Evolutionary conservation across 2,888 invertebrate genomes (phyloP).

Genomic region (Cryptocephalus primarius): DNA sequence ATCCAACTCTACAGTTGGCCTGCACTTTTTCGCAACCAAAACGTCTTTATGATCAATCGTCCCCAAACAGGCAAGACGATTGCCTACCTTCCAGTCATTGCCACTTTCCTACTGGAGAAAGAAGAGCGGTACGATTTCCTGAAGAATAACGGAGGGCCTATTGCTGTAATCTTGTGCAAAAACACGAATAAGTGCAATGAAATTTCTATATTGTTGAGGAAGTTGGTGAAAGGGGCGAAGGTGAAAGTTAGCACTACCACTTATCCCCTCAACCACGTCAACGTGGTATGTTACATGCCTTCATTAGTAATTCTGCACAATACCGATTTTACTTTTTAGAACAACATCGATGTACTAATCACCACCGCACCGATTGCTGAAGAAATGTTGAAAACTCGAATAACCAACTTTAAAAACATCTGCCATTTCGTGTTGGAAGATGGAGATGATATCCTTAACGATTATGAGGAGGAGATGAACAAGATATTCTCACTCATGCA

Average conservation of each 20-base stretch:
- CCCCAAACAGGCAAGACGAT: conserved; percentile 56
- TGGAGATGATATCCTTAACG: conserved; percentile 49
- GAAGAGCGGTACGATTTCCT: conserved; percentile 32
- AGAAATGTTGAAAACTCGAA: conserved; percentile 38
- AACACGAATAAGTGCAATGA: conserved; percentile 45
- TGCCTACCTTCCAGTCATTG: conserved; percentile 57
- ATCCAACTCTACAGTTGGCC: conserved; percentile 64
- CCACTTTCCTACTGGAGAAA: conserved; percentile 45
- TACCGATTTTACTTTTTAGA: conserved; percentile 17
- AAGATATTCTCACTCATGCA: conserved; percentile 37
- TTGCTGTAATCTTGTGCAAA: conserved; percentile 55
- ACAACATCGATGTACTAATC: conserved; percentile 53
- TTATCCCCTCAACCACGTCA: conserved; percentile 26
- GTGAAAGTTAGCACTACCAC: conserved; percentile 38
- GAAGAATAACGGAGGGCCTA: conserved; percentile 43
- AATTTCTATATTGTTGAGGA: conserved; percentile 36
- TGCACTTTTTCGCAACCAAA: conserved; percentile 51
- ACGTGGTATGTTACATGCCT: conserved; percentile 19
- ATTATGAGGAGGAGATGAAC: conserved; percentile 41
- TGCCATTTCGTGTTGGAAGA: conserved; percentile 61
- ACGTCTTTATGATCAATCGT: conserved; percentile 52
- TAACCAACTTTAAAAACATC: conserved; percentile 50
- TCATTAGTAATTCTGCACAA: too few species aligned
- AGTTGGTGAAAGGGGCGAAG: conserved; percentile 35
- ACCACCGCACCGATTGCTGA: conserved; percentile 51